phyloP scores from a whole-genome alignment of 2,113 vertebrate genomes.

The Xyliphius kryptos region DNA sequence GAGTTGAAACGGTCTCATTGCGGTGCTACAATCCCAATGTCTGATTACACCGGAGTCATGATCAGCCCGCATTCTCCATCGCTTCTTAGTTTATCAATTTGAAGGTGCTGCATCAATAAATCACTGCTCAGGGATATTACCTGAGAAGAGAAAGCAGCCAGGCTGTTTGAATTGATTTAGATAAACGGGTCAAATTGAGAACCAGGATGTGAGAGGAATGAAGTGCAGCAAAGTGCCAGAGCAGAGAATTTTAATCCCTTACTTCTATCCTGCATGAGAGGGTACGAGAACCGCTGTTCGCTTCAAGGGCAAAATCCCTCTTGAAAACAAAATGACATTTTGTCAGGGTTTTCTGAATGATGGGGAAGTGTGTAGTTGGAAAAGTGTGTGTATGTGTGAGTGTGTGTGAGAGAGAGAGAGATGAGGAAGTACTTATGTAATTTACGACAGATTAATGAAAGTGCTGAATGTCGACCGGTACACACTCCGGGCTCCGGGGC shows the following conservation, averaged over 20 bases:
- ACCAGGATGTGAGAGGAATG: constrained; percentile 25
- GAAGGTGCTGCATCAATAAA: constrained; percentile 33
- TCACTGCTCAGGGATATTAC: constrained; percentile 33
- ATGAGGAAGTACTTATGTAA: too few species aligned
- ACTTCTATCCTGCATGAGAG: constrained; percentile 17
- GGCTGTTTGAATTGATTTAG: constrained; percentile 30
- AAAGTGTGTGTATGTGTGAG: constrained; percentile 3
- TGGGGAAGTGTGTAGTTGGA: constrained; percentile 8
- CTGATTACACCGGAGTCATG: neutral
- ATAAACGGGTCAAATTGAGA: constrained; percentile 31
- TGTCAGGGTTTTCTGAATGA: neutral
- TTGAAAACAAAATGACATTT: constrained; percentile 30
- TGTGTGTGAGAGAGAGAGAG: too few species aligned
- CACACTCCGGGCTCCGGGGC: too few species aligned
- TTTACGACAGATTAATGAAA: constrained; percentile 39
- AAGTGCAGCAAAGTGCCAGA: constrained; percentile 8
- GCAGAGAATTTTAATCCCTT: constrained; percentile 19
- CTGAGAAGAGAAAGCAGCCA: constrained; percentile 30
- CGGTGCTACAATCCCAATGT: constrained; percentile 2
- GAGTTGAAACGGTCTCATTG: neutral
- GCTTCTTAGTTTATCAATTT: constrained; percentile 26
- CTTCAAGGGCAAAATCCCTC: constrained; percentile 22
- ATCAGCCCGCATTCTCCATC: constrained; percentile 28
- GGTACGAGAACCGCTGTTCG: neutral
- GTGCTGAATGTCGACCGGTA: neutral